These are phyloP conservation scores for Lottia scabra DNA, from an alignment of 2,888 invertebrate genomes.

Conservation along the genomic window DNA sequence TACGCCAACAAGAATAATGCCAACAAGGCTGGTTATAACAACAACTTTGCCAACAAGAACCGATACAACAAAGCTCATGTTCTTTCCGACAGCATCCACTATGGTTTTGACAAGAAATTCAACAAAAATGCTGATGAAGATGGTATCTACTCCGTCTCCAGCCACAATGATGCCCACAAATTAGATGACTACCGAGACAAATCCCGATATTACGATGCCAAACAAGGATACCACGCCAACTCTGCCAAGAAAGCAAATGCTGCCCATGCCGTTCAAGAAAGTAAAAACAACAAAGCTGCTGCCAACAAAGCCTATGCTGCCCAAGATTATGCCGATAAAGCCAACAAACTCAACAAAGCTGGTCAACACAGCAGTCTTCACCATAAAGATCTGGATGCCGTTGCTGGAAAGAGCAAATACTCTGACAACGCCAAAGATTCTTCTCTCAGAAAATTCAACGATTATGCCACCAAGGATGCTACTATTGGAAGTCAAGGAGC, in stretches of 20 bases:
- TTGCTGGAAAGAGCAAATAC: conserved; percentile 25
- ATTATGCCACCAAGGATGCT: conserved; percentile 27
- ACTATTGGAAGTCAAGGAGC: conserved; percentile 26
- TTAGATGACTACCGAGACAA: conserved; percentile 25
- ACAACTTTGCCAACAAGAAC: conserved; percentile 26
- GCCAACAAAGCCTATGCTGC: conserved; percentile 26
- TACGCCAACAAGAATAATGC: conserved; percentile 17
- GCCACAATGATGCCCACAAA: conserved; percentile 21
- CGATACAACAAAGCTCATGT: conserved; percentile 27
- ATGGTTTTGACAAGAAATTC: conserved; percentile 29
- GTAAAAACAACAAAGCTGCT: conserved; percentile 26
- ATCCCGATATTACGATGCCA: conserved; percentile 23
- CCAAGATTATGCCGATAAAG: conserved; percentile 26
- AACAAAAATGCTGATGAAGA: conserved; percentile 18
- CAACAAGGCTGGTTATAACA: conserved; percentile 26
- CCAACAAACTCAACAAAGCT: conserved; percentile 26
- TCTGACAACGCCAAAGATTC: conserved; percentile 25
- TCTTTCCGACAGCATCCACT: conserved; percentile 27
- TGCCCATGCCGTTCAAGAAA: conserved; percentile 28
- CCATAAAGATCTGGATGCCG: conserved; percentile 22
- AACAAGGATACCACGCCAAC: conserved; percentile 21
- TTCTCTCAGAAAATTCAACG: conserved; percentile 25
- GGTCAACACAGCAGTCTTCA: conserved; percentile 27
- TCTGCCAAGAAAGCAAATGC: conserved; percentile 23
- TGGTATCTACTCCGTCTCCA: conserved; percentile 27